These are phyloP conservation scores for Nomia melanderi DNA, from an alignment of 1,140 invertebrate species.

Conservation along the genomic window DNA sequence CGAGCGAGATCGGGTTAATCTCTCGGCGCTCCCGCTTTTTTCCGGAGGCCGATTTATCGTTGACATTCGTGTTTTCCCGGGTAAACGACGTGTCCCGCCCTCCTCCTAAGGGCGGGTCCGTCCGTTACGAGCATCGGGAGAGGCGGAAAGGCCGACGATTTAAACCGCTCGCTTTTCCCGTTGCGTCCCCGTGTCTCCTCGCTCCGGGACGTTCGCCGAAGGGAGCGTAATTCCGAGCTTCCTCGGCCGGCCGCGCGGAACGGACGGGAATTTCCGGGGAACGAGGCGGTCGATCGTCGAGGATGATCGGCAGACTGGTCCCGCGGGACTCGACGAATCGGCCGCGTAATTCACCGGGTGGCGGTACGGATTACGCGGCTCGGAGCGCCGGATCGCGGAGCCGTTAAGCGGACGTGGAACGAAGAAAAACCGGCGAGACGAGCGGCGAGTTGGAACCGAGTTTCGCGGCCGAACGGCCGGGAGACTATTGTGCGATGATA, in stretches of 20 bases:
- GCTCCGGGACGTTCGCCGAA: background rate
- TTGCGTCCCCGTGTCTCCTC: background rate
- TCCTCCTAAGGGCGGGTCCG: background rate
- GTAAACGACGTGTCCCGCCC: background rate
- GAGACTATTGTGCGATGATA: background rate
- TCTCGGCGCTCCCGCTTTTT: background rate
- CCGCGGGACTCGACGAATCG: background rate
- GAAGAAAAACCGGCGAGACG: constrained; percentile 13
- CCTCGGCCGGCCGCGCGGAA: too few relatives aligned
- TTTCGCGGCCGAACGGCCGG: too few relatives aligned
- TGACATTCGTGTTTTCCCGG: background rate
- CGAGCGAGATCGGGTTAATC: constrained; percentile 52
- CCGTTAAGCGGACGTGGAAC: constrained; percentile 57
- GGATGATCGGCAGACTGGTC: too few relatives aligned
- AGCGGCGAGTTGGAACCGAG: background rate
- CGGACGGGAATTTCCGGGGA: too few relatives aligned
- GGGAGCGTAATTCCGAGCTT: too few relatives aligned
- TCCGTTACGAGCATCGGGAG: constrained; percentile 36
- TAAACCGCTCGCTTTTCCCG: background rate
- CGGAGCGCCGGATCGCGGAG: constrained; percentile 14
- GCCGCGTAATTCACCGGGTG: constrained; percentile 3
- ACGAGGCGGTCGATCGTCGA: too few relatives aligned
- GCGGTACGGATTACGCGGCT: constrained; percentile 36
- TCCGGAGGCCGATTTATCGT: constrained; percentile 24
- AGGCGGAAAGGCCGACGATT: background rate